Base-by-base conservation (phyloP, 2,797 vertebrate species). In the Clamator glandarius region DNA sequence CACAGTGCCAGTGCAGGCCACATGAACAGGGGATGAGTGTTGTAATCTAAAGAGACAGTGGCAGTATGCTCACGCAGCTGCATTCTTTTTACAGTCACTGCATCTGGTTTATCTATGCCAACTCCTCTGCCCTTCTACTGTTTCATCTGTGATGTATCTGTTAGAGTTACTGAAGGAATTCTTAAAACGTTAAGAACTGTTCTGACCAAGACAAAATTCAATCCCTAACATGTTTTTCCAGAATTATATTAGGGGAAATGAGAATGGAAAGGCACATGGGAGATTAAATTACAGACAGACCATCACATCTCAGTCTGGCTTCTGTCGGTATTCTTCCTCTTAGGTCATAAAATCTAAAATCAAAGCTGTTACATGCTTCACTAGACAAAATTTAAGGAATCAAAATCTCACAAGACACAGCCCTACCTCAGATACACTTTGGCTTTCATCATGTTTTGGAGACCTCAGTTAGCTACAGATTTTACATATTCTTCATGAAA, bases 231-330 rank as follows among this genome's bases (percentile, higher is more conserved):
- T 20, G 46, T 58, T 90, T 75, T 80, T 62, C 54, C 41, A 69
- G 51, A 72, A 75, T 54, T 93, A 72, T 67, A 84, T 69, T 85
- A 83, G 81, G 72, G 75, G 23, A 81, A 81, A 86, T 46, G 48
- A 63, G 44, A 52, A 28, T 52, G 44, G 78, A 92, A 95, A 90
- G 28, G 31, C 73, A 83, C 33, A 83, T 62, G 58, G 79, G n/a
- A 92, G 73, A 92, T 86, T 84, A 86, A 89, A 91, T 35, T 62
- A 72, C 79, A 94, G 85, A 87, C 61, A 85, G 42, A 95, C n/a
- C 74, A 84, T 79, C 42, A 19, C 86, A 87, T 59, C 80, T 81
- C 87, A 95, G 7, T 84, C 62, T 80, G 62, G 48, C 89, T 95
- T 64, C 55, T 80, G 42, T 78, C 64, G 73, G 12, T 28, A 55